Evolutionary conservation across 2,888 invertebrate species (phyloP), one percentile per base, ranked within the genome.

Genomic region (Noctua pronuba): DNA sequence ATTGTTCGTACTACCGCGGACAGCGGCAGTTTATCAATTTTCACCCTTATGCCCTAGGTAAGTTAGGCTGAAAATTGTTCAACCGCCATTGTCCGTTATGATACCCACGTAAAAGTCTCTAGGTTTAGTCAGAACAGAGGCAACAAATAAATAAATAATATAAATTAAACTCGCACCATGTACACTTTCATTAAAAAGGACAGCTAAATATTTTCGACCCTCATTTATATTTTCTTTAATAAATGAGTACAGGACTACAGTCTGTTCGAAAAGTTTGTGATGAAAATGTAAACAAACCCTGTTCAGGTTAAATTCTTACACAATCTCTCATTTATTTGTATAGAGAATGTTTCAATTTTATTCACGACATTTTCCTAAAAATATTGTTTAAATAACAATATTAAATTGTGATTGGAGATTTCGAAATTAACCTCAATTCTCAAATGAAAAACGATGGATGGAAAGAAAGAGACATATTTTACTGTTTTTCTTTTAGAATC

Each of bases 141-240:
- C 31, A 41, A 55, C 18, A 74, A 31, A 52, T 41, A 55, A 41
- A 52, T 24, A 18, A 38, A 52, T 38, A 41, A 18, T 5, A 16
- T 5, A n/a, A 74, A 55, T 41, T n/a, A 74, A 41, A 55, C 31
- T 41, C 41, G 18, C 16, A 31, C 24, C 18, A 28, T 73, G 10
- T 28, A 55, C 31, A 16, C 24, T 68, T 68, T 69, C 7, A 66
- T 65, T 21, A 58, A 24, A 66, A 76, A 49, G 3, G 31, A 76
- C 35, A 79, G n/a, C 65, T 35, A 49, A 66, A 66, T 76, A 82
- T 58, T 77, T 46, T 82, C 8, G 1, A 68, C 79, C 31, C 62
- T 38, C 41, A n/a, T 68, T 82, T 82, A 65, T 79, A 80, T 83
- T 68, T 68, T 80, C 68, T 80, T 28, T 62, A 77, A 44, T 62